Evolutionary conservation across 1,140 invertebrate genomes (phyloP).

Genomic region (Eriosoma lanigerum): DNA sequence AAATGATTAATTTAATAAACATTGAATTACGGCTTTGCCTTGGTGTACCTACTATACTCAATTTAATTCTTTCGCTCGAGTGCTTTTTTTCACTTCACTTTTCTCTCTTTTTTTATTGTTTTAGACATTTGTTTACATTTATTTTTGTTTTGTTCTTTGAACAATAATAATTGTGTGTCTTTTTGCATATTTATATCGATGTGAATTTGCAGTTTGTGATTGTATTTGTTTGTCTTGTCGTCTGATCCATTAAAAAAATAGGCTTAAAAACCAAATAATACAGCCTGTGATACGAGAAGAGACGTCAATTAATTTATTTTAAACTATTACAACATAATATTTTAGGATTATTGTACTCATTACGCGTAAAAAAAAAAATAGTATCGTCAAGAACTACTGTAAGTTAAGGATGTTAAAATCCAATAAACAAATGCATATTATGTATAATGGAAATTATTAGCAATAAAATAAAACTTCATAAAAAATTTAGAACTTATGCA

Average conservation of each 20-base stretch:
- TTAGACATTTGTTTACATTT: conserved; percentile 46
- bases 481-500: too few species aligned
- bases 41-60: conserved; percentile 27
- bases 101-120: conserved; percentile 44
- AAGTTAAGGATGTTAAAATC: too few species aligned
- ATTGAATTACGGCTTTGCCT: conserved; percentile 37
- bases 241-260: conserved; percentile 22
- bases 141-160: conserved; percentile 39
- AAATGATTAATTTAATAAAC: conserved; percentile 15
- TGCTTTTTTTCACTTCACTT: conserved; percentile 50
- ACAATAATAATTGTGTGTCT: conserved; percentile 48
- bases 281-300: conserved; percentile 1
- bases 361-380: not conserved
- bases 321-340: not conserved
- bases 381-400: not conserved
- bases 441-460: too few species aligned
- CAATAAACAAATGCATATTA: too few species aligned
- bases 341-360: not conserved
- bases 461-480: too few species aligned
- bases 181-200: conserved; percentile 51
- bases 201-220: conserved; percentile 47
- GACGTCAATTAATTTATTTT: not conserved
- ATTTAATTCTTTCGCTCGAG: conserved; percentile 51
- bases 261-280: conserved; percentile 1
- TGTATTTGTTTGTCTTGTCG: conserved; percentile 42